A percentile compares a stretch with the other conserved stretches of the same genome.
phyloP scores from a whole-genome alignment of 2,113 vertebrate genomes.

The Zosterops japonicus region DNA sequence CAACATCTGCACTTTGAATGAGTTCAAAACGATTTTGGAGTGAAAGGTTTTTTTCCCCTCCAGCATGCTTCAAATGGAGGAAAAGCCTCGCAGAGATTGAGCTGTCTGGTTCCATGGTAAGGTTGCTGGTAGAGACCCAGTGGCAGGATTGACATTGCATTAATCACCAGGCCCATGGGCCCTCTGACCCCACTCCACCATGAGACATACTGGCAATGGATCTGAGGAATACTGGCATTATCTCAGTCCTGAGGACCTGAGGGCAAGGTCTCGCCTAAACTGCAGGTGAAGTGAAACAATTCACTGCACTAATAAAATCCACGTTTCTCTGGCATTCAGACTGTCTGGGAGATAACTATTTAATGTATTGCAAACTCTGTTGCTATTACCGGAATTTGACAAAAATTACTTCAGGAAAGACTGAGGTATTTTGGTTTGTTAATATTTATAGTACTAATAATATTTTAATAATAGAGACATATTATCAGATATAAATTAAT shows the following conservation, averaged over 20 bases:
- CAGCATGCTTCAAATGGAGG: background rate
- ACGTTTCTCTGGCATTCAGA: slow-evolving; percentile 33
- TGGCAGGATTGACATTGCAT: background rate
- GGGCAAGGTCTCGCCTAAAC: slow-evolving; percentile 42
- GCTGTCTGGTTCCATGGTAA: background rate
- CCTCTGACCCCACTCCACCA: background rate
- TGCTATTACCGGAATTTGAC: background rate
- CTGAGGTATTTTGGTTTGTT: background rate
- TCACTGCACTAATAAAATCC: slow-evolving; percentile 1
- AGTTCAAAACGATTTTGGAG: slow-evolving; percentile 17
- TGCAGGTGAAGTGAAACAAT: slow-evolving; percentile 24
- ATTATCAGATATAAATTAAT: background rate
- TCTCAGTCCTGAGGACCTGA: slow-evolving; percentile 1
- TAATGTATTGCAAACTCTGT: background rate
- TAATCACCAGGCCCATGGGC: slow-evolving; percentile 13
- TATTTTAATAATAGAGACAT: background rate
- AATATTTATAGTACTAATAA: background rate
- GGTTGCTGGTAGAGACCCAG: background rate
- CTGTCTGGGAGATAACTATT: slow-evolving; percentile 18
- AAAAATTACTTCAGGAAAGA: background rate
- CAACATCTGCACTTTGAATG: background rate
- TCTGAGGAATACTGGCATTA: background rate
- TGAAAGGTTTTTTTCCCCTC: slow-evolving; percentile 29
- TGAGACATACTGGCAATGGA: background rate
- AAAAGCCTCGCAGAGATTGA: background rate